Evolutionary conservation across 2,797 vertebrate genomes (phyloP).

Genomic region (Artibeus lituratus): DNA sequence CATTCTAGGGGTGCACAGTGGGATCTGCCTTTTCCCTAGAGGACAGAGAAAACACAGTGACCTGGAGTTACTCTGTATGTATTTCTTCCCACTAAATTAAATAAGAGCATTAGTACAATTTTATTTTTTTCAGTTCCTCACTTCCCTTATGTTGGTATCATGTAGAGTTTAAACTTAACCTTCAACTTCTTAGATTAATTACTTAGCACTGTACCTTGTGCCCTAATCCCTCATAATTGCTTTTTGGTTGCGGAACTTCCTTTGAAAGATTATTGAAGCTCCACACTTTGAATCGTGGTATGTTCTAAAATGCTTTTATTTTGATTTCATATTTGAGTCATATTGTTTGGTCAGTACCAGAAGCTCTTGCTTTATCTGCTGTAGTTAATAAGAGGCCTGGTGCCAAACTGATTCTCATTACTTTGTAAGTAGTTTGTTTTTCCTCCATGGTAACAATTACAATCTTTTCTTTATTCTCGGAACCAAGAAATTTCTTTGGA

Average conservation of each 20-base stretch:
- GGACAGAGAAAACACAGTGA: background rate
- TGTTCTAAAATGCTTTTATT: conserved; percentile 18
- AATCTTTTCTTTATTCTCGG: background rate
- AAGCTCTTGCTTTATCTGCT: background rate
- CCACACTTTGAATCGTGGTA: background rate
- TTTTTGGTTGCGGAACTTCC: background rate
- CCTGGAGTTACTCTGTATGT: background rate
- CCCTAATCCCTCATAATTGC: background rate
- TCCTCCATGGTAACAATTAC: background rate
- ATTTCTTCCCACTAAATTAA: background rate
- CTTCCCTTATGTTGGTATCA: background rate
- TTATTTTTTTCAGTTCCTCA: background rate
- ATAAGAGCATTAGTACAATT: background rate
- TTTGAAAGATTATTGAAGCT: background rate
- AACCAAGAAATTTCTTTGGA: background rate
- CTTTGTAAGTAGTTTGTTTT: background rate
- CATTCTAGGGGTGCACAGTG: background rate
- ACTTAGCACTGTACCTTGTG: background rate
- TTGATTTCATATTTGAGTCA: background rate
- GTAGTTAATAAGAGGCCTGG: background rate
- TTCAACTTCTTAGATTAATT: background rate
- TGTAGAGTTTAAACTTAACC: background rate
- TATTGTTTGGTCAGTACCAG: background rate
- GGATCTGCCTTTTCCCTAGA: background rate
- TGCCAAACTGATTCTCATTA: background rate